These are phyloP conservation scores for Acanthiza pusilla DNA, from an alignment of 2,797 vertebrate species.

Conservation along the genomic window DNA sequence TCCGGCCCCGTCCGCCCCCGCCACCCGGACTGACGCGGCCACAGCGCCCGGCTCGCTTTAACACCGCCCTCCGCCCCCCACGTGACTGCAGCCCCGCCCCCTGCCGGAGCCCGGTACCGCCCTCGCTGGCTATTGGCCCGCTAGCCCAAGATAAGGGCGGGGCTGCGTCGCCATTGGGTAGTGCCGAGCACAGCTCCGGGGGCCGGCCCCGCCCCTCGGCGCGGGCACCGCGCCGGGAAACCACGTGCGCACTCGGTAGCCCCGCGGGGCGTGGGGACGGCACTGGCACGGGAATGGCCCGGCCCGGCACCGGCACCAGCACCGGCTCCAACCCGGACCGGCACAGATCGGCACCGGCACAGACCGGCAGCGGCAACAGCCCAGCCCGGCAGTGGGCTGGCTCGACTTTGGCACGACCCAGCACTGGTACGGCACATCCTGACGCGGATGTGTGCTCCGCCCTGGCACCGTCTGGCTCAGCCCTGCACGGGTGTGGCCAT, in stretches of 20 bases:
- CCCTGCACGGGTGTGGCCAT: neutral
- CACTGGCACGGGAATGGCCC: no score
- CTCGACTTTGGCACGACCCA: neutral
- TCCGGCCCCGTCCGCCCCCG: fast-evolving
- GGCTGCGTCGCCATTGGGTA: neutral
- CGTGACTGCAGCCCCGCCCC: neutral
- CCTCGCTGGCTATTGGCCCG: fast-evolving
- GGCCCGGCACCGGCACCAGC: neutral
- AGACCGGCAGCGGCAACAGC: no score
- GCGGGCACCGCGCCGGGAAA: neutral
- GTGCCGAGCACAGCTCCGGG: fast-evolving
- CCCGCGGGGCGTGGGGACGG: no score
- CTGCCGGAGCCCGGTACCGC: fast-evolving
- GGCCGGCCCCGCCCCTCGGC: neutral
- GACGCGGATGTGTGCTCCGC: neutral
- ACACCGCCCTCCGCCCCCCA: neutral
- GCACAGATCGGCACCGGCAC: neutral
- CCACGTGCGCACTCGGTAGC: neutral
- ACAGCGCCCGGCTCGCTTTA: neutral
- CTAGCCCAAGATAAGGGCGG: fast-evolving
- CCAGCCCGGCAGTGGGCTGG: neutral
- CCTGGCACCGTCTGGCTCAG: neutral
- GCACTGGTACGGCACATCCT: neutral
- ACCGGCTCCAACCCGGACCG: no score
- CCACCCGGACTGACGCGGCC: neutral